Conservation (phyloP, 2,888 invertebrate species). For the Plebejus argus region DNA sequence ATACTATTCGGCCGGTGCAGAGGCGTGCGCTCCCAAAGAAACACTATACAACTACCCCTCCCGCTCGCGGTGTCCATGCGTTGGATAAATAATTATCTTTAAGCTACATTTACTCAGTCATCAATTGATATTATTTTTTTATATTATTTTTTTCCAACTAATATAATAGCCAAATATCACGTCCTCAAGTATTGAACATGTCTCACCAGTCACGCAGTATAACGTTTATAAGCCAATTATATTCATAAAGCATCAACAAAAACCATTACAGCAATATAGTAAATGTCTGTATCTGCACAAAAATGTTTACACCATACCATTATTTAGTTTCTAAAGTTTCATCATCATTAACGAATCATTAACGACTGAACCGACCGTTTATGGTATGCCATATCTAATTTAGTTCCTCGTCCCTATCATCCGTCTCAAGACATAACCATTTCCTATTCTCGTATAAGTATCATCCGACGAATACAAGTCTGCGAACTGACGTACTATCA, state of each 20-base stretch:
- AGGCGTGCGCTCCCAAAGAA: no score
- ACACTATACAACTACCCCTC: no score
- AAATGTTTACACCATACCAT: background rate
- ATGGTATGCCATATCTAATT: background rate
- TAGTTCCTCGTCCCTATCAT: conserved; percentile 40
- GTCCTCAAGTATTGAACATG: no score
- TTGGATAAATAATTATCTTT: no score
- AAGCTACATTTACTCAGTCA: no score
- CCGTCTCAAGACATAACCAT: conserved; percentile 69
- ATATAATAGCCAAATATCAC: no score
- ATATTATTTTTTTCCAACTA: no score
- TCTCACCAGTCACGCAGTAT: no score
- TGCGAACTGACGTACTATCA: conserved; percentile 72
- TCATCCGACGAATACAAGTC: conserved; percentile 64
- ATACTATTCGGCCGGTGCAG: no score
- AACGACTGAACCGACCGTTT: background rate
- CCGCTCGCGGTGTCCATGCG: no score
- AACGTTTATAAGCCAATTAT: no score
- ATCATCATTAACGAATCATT: background rate
- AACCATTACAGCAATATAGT: background rate
- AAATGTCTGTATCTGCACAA: background rate
- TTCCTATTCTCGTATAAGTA: conserved; percentile 46
- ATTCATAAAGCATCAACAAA: background rate
- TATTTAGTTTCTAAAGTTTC: background rate
- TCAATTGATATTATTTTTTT: no score